A percentile compares a stretch with the other conserved stretches of the same genome.
Evolutionary conservation across 2,888 invertebrate genomes (phyloP).

Genomic region (Morpho helenor): DNA sequence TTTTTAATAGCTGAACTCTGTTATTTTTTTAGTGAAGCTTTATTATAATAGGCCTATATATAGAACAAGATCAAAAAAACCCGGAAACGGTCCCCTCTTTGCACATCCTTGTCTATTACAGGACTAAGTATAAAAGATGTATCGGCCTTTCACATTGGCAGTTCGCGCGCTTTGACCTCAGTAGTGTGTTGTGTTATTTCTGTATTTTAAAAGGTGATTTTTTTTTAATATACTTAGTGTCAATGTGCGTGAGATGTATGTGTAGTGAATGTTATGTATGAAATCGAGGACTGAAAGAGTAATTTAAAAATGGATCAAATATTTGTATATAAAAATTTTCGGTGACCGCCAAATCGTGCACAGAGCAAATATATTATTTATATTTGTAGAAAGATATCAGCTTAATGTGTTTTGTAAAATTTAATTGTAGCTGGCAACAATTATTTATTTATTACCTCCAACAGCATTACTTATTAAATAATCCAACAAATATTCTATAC

Average conservation of each 20-base stretch:
- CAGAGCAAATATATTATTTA: too few species aligned
- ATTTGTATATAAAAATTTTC: too few species aligned
- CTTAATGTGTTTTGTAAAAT: too few species aligned
- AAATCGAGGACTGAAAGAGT: background rate
- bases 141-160: slow-evolving; percentile 23
- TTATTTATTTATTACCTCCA: too few species aligned
- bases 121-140: slow-evolving; percentile 48
- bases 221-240: slow-evolving; percentile 16
- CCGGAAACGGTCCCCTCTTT: slow-evolving; percentile 29
- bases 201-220: slow-evolving; percentile 20
- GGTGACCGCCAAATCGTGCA: too few species aligned
- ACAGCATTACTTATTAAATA: too few species aligned
- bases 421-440: too few species aligned
- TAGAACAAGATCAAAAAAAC: slow-evolving; percentile 26
- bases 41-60: background rate
- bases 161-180: slow-evolving; percentile 16
- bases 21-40: too few species aligned
- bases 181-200: slow-evolving; percentile 20
- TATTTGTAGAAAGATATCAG: too few species aligned
- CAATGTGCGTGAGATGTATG: slow-evolving; percentile 1
- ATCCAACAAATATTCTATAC: too few species aligned
- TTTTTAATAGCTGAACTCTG: too few species aligned
- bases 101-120: slow-evolving; percentile 34
- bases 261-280: background rate
- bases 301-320: too few species aligned